Evolutionary conservation across 2,797 vertebrate species (phyloP).

Genomic region (Paramormyrops hopkinsi): DNA sequence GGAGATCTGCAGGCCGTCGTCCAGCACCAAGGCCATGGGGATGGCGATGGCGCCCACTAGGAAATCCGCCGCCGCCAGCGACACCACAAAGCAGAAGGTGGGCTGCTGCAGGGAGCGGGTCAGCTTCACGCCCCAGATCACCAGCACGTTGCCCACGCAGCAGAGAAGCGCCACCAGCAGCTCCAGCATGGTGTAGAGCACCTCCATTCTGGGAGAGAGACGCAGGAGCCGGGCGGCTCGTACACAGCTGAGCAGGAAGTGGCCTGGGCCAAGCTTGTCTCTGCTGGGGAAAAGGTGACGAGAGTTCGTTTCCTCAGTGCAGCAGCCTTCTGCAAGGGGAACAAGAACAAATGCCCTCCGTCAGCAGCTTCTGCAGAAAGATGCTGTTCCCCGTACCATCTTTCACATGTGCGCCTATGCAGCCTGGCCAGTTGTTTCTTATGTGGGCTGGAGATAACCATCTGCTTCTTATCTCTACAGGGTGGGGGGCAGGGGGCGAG

Average conservation of each 20-base stretch:
- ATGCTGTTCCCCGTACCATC: too few relatives aligned
- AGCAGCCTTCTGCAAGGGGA: not conserved
- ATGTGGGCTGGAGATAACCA: not conserved
- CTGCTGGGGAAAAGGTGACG: not conserved
- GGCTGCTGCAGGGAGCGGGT: constrained; percentile 56
- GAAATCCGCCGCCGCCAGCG: constrained; percentile 72
- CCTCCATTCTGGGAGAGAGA: constrained; percentile 6
- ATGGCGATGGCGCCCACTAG: constrained; percentile 68
- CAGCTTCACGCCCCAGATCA: constrained; percentile 64
- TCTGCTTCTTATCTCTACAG: not conserved
- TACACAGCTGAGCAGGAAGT: not conserved
- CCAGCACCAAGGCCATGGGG: constrained; percentile 68
- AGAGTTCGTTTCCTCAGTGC: not conserved
- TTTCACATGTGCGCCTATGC: not conserved
- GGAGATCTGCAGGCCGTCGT: constrained; percentile 47
- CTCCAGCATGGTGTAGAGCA: constrained; percentile 47
- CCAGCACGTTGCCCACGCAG: constrained; percentile 69
- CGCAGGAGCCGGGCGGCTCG: not conserved
- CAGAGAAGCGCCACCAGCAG: constrained; percentile 46
- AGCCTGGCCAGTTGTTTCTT: not conserved
- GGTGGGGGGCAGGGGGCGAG: not conserved
- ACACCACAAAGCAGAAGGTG: constrained; percentile 72
- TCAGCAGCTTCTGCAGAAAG: not conserved
- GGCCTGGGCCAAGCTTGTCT: not conserved
- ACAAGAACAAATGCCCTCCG: not conserved